Evolutionary conservation across 1,140 invertebrate species (phyloP), one percentile per base, ranked within the genome.

Genomic region (Drosophila miranda): DNA sequence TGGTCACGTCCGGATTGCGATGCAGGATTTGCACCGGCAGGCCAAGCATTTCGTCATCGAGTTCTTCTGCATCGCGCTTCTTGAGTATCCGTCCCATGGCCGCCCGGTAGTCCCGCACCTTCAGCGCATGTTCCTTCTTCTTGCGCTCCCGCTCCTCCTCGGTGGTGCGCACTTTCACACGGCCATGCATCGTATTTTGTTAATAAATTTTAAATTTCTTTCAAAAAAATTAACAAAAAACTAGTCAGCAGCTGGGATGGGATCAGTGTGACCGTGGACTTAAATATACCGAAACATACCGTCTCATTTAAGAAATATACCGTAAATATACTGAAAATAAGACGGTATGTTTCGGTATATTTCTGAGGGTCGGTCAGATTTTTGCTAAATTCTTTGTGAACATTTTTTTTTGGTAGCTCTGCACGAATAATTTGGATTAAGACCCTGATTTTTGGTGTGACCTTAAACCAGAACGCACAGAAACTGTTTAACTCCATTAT

Each of bases 141-240:
- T 97, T 98, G 54, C 95, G 94, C 69, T 94, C 94, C 69, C 96
- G 95, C 92, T 99, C 96, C 90, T 98, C 97, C 51, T 95, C 96
- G 3, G 96, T 96, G 52, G 97, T 97, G 63, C 96, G 94, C 45
- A 98, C 95, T 92, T 98, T 99, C 2, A 99, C 91, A 91, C 97
- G 93, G 6, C 98, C 98, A 91, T 99, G 98, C 98, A 90, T 90
- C 41, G 68, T 74, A 16, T 6, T 50, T 28, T 50, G 21, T 45
- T 58, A 52, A 7, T 9, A 44, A 42, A 38, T 14, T 19, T 28
- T n/a, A 7, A 6, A 45, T 38, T 21, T 43, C 14, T 21, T 45
- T 13, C 30, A 23, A 11, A 44, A 61, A 43, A 45, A 13, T 45
- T 23, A 16, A 23, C 23, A 23, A 34, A 11, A 13, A 13, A 9